Conservation (phyloP, 2,113 vertebrate genomes). For the rabbit (Oryctolagus cuniculus) region mOryCun1.1 NC_091432.1:116708001-116708500, state of each 20-base stretch:
- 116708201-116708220: not conserved
- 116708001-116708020: too few relatives aligned
- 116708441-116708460: not conserved
- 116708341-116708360: not conserved
- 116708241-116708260: not conserved
- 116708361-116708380: not conserved
- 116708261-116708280: not conserved
- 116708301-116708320: not conserved
- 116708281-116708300: not conserved
- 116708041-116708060: too few relatives aligned
- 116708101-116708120: not conserved
- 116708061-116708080: not conserved
- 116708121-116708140: not conserved
- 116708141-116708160: not conserved
- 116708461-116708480: fast-evolving
- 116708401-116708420: not conserved
- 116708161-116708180: not conserved
- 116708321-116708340: not conserved
- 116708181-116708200: not conserved
- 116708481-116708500: not conserved
- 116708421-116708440: not conserved
- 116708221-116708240: not conserved
- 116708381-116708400: not conserved
- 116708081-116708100: not conserved
- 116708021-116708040: too few relatives aligned